Evolutionary conservation across 1,140 invertebrate genomes (phyloP).

Genomic region (Melanaphis sacchari): DNA sequence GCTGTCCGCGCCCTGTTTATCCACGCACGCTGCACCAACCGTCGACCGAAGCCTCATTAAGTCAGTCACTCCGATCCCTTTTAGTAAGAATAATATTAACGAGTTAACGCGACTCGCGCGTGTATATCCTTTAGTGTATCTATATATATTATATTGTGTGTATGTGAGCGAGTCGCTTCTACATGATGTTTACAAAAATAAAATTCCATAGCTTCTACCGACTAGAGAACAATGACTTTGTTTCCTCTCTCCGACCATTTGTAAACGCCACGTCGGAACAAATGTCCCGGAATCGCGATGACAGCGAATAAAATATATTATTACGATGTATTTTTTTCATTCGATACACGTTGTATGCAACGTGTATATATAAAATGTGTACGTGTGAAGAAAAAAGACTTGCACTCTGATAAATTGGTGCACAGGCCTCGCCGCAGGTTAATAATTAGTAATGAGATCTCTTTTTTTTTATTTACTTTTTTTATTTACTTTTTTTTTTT

Average conservation of each 20-base stretch:
- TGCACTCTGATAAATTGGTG: slow-evolving; percentile 10
- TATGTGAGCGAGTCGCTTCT: background rate
- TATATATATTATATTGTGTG: background rate
- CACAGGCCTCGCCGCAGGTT: background rate
- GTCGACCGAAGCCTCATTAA: slow-evolving; percentile 19
- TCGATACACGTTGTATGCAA: background rate
- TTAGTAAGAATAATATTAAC: slow-evolving; percentile 54
- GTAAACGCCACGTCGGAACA: slow-evolving; percentile 54
- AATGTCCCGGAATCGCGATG: slow-evolving; percentile 55
- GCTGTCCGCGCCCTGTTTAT: slow-evolving; percentile 54
- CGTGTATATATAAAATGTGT: no score
- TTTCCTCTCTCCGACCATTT: slow-evolving; percentile 35
- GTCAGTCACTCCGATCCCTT: slow-evolving; percentile 48
- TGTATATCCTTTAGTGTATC: slow-evolving; percentile 8
- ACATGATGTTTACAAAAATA: slow-evolving; percentile 33
- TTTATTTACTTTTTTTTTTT: slow-evolving; percentile 12
- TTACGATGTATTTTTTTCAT: slow-evolving; percentile 20
- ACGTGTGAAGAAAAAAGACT: background rate
- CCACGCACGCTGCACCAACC: background rate
- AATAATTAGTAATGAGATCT: slow-evolving; percentile 37
- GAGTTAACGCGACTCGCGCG: slow-evolving; percentile 26
- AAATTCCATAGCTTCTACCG: slow-evolving; percentile 12
- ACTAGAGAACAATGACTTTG: slow-evolving; percentile 46
- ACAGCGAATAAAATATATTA: slow-evolving; percentile 52
- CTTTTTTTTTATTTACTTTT: no score